Conservation (phyloP, 2,797 vertebrate species). For the Ara ararauna region DNA sequence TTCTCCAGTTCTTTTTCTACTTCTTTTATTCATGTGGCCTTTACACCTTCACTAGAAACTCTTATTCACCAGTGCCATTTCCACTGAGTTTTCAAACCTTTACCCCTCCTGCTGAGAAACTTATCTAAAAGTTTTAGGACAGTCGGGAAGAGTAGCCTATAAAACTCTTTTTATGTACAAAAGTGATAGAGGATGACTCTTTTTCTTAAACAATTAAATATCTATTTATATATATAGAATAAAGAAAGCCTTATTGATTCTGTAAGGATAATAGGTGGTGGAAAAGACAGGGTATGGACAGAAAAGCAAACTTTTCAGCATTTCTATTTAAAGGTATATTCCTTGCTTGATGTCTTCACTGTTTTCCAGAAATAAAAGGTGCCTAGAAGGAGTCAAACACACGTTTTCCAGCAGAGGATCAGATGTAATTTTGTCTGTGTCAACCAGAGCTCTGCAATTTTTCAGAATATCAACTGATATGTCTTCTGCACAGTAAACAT, state of each 20-base stretch:
- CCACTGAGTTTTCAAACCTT: constrained; percentile 50
- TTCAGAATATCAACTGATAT: not conserved
- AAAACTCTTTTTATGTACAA: constrained; percentile 18
- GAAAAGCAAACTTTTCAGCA: not conserved
- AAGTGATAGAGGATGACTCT: not conserved
- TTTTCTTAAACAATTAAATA: not conserved
- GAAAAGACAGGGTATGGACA: not conserved
- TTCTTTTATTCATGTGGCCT: constrained; percentile 64
- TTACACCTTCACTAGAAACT: constrained; percentile 58
- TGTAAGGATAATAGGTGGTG: not conserved
- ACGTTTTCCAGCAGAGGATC: not conserved
- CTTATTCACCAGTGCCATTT: constrained; percentile 7
- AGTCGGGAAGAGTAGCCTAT: not conserved
- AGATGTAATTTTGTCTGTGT: not conserved
- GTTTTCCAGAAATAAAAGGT: not conserved
- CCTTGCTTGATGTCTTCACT: not conserved
- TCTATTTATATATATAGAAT: not conserved
- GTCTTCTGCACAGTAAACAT: not conserved
- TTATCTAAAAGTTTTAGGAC: constrained; percentile 55
- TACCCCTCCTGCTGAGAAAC: constrained; percentile 15
- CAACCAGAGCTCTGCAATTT: not conserved
- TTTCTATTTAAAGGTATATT: not conserved
- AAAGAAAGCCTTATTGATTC: not conserved
- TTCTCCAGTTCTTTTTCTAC: constrained; percentile 9
- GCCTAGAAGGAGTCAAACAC: not conserved